Evolutionary conservation across 1,140 invertebrate species (phyloP), one percentile per base, ranked within the genome.

Genomic region (Idris sp.): DNA sequence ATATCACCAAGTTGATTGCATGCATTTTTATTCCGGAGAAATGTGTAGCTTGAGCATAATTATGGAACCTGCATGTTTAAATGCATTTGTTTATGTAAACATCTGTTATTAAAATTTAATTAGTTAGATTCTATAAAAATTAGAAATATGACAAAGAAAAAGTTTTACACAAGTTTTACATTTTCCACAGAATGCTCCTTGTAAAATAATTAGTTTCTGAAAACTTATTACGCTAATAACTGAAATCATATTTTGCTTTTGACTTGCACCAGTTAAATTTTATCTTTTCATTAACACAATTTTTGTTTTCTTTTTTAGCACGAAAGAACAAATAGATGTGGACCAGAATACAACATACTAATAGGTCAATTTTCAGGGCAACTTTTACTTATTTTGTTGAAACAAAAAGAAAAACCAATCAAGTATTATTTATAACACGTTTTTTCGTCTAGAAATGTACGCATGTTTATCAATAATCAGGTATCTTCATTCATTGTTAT

Each of bases 271-370:
- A n/a, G n/a, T 28, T 18, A 36, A 8, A 2, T 18, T 46, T 31
- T 41, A 31, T 25, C 26, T n/a, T 1, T 28, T 5, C 22, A 54
- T 58, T 58, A 58, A 58, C 36, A 26, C 15, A 25, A 22, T 6
- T 5, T 22, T 46, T 26, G 13, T 69, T 59, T 69, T 61, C 46
- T 61, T 61, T 69, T 69, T 69, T 69, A 69, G 65, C 30, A 40
- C 16, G 6, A 69, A 69, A 61, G 65, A 69, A 53, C 65, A 69
- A 46, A 69, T 69, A 25, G 54, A 69, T 13, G 65, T 69, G 54
- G 65, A 69, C n/a, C 65, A 69, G 44, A 69, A 53, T 58, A 69
- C 64, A n/a, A 19, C 65, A 4, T 69, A 69, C 59, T 69, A 59
- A 53, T 9, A 59, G 54, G 54, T 69, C 54, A 69, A 38, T 69